Percentiles rank a stretch among this genome's conserved stretches.
These are phyloP conservation scores for Dasypogon diadema DNA, from an alignment of 2,888 invertebrate species.

Conservation along the genomic window DNA sequence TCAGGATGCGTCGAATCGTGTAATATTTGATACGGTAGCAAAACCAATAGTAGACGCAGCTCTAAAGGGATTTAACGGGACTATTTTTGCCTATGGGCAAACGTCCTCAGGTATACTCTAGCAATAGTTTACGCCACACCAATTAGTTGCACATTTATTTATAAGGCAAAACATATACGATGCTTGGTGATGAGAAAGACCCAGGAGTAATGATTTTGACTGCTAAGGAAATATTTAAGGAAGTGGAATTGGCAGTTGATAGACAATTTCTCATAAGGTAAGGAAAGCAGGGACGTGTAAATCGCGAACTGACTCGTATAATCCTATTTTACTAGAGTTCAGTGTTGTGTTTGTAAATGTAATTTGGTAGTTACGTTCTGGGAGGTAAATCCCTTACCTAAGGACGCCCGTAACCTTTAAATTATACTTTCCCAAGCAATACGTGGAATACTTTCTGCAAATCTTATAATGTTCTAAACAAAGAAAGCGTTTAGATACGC, in stretches of 20 bases:
- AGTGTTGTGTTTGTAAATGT: no score
- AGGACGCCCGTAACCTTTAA: no score
- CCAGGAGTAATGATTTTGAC: constrained; percentile 83
- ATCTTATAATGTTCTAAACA: no score
- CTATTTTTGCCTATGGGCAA: constrained; percentile 92
- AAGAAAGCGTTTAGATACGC: no score
- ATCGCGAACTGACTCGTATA: no score
- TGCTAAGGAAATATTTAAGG: constrained; percentile 77
- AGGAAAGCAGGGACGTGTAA: no score
- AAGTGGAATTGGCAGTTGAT: constrained; percentile 73
- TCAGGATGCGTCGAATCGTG: constrained; percentile 71
- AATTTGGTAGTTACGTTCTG: no score
- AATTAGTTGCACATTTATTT: background rate
- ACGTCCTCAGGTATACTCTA: constrained; percentile 79
- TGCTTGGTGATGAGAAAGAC: constrained; percentile 78
- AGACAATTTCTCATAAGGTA: constrained; percentile 82
- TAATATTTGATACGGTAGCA: constrained; percentile 77
- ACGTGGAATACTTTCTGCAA: no score
- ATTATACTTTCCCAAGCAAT: no score
- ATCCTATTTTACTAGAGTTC: no score
- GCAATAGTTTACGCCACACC: background rate
- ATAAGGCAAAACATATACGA: constrained; percentile 80
- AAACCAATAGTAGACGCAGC: constrained; percentile 80
- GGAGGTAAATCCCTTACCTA: no score
- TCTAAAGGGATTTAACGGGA: constrained; percentile 84